Base-by-base conservation (phyloP, 2,888 invertebrate species). In the Drosophila neutralis region DNA sequence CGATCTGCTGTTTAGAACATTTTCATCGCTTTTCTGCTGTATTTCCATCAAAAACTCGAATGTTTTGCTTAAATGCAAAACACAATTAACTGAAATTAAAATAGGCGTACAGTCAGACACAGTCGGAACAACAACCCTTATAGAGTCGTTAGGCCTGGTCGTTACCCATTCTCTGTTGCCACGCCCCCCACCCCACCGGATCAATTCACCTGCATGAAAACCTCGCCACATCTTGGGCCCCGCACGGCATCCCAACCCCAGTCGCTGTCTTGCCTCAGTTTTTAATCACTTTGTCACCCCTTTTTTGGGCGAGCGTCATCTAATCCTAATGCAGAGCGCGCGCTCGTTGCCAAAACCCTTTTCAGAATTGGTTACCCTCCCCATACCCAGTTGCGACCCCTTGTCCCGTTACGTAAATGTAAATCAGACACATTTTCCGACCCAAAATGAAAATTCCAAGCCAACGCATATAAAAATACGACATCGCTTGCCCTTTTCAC, bases 61-160 rank as follows among this genome's bases (percentile, higher is more conserved):
- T 83, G 87, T 83, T 89, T 88, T 87, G 66, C 80, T 76, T 72
- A 75, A 81, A 84, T 77, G 80, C 71, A 76, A 83, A 83, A 76
- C 85, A 87, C 89, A 87, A 87, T 90, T 87, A 90, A 87, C 87
- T 89, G 78, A 87, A 90, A 89, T 87, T 90, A 87, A 90, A 89
- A 87, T 75, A 80, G 78, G 78, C 74, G 76, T 56, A 69, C 69
- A 65, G 64, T 52, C 71, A 72, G 76, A 49, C 52, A 57, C 36
- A 42, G 58, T 54, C 11, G 33, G 60, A 65, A 52, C 56, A 53
- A 60, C 85, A 88, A 90, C 85, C 85, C 90, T 85, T 80, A 72
- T 69, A 61, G 65, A 56, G 69, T 60, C 73, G 65, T 65, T 74
- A 72, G 63, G 73, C 62, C 51, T 42, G 18, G 24, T 31, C 31